These are phyloP conservation scores for Solenodon paradoxus DNA, from an alignment of 2,113 vertebrate species.

Conservation along the genomic window DNA sequence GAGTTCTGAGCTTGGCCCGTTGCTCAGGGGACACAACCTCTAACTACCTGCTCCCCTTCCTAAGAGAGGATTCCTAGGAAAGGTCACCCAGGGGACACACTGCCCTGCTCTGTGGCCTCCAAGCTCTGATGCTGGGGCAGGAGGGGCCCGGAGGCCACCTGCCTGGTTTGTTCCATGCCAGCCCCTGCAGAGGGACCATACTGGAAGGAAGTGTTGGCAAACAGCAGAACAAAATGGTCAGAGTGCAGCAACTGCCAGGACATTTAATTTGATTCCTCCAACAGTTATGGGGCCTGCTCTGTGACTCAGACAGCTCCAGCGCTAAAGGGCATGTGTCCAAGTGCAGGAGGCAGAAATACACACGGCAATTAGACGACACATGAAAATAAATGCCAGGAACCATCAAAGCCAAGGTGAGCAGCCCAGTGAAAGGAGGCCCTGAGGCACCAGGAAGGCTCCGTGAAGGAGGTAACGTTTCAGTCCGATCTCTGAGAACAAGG, in stretches of 20 bases:
- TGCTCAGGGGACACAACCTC: background rate
- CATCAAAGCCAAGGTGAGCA: background rate
- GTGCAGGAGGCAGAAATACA: constrained; percentile 50
- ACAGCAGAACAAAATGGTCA: constrained; percentile 36
- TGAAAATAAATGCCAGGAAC: constrained; percentile 38
- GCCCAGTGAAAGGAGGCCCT: background rate
- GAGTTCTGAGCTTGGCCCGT: background rate
- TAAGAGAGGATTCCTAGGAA: background rate
- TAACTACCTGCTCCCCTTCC: background rate
- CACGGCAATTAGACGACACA: constrained; percentile 23
- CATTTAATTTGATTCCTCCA: constrained; percentile 70
- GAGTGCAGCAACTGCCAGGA: constrained; percentile 35
- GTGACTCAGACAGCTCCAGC: constrained; percentile 53
- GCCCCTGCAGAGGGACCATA: constrained; percentile 10
- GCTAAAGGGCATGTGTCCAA: constrained; percentile 52
- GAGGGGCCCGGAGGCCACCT: background rate
- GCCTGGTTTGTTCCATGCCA: background rate
- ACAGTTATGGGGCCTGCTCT: constrained; percentile 49
- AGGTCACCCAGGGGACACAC: background rate
- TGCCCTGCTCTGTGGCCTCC: background rate
- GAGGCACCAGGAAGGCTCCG: background rate
- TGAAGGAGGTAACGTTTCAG: background rate
- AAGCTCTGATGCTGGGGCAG: background rate
- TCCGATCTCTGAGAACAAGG: background rate
- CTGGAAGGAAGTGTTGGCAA: constrained; percentile 38